Evolutionary conservation across 1,140 invertebrate species (phyloP).

Genomic region (Pachyrhynchus sulphureomaculatus): DNA sequence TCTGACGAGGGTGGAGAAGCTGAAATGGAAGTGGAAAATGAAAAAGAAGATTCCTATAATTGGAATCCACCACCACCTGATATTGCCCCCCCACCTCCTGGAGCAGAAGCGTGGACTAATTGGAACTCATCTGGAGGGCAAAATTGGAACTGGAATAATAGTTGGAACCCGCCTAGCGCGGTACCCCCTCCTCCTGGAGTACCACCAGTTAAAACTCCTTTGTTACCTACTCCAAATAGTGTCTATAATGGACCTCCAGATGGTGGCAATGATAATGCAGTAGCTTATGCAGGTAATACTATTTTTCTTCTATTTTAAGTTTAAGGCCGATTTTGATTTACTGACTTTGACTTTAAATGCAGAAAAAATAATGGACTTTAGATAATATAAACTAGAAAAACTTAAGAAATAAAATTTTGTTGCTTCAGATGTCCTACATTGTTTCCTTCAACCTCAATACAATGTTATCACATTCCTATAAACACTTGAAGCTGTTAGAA

Average conservation of each 20-base stretch:
- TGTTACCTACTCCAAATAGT: constrained; percentile 51
- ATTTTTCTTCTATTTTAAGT: neutral
- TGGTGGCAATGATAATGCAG: constrained; percentile 40
- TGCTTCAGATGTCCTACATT: too few relatives aligned
- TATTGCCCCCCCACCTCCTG: constrained; percentile 41
- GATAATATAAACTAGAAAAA: too few relatives aligned
- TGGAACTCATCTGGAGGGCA: constrained; percentile 42
- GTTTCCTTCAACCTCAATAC: too few relatives aligned
- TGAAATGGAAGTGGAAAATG: constrained; percentile 79
- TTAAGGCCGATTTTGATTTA: neutral
- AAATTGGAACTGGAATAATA: constrained; percentile 56
- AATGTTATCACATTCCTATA: too few relatives aligned
- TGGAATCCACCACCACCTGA: constrained; percentile 35
- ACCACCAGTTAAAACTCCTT: constrained; percentile 48
- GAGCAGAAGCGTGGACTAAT: constrained; percentile 38
- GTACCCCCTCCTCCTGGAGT: constrained; percentile 53
- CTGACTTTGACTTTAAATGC: neutral
- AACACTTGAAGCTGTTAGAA: too few relatives aligned
- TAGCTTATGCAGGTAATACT: constrained; percentile 38
- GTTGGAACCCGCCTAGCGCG: constrained; percentile 49
- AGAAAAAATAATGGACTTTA: too few relatives aligned
- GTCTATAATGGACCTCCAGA: constrained; percentile 49
- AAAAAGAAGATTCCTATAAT: constrained; percentile 56
- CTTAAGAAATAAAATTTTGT: too few relatives aligned
- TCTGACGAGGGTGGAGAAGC: constrained; percentile 71